Conservation (phyloP, 2,113 vertebrate species). For the Capra hircus region DNA sequence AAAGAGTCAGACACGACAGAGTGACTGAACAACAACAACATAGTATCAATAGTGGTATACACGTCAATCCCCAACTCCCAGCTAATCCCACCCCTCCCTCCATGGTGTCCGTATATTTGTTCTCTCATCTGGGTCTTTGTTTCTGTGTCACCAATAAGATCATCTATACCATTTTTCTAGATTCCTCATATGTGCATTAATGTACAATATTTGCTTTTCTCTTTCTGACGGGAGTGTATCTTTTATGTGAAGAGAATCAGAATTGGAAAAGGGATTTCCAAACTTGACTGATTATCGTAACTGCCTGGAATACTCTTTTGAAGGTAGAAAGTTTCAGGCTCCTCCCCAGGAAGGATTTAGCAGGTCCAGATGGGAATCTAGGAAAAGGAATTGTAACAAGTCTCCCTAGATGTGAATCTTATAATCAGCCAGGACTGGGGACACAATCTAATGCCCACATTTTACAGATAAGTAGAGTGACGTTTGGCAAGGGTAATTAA, state of each 20-base stretch:
- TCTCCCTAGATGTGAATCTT: background rate
- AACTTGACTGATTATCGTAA: background rate
- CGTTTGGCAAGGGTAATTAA: background rate
- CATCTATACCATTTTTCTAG: background rate
- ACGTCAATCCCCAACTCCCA: background rate
- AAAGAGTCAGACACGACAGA: background rate
- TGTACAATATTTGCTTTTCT: background rate
- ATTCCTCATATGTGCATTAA: background rate
- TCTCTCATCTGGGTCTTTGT: background rate
- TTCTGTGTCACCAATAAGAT: background rate
- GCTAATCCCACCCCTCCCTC: background rate
- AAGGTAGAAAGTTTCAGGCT: background rate
- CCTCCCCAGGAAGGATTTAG: background rate
- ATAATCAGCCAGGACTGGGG: background rate
- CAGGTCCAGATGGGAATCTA: background rate
- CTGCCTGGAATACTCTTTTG: background rate
- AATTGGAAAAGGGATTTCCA: background rate
- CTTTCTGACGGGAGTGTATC: background rate
- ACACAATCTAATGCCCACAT: background rate
- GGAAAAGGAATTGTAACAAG: background rate
- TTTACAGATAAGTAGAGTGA: background rate
- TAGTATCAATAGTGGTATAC: background rate
- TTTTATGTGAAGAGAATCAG: background rate
- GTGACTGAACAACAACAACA: accelerated
- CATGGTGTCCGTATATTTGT: background rate